Base-by-base conservation (phyloP, 2,797 vertebrate genomes). In the Luscinia megarhynchos region DNA sequence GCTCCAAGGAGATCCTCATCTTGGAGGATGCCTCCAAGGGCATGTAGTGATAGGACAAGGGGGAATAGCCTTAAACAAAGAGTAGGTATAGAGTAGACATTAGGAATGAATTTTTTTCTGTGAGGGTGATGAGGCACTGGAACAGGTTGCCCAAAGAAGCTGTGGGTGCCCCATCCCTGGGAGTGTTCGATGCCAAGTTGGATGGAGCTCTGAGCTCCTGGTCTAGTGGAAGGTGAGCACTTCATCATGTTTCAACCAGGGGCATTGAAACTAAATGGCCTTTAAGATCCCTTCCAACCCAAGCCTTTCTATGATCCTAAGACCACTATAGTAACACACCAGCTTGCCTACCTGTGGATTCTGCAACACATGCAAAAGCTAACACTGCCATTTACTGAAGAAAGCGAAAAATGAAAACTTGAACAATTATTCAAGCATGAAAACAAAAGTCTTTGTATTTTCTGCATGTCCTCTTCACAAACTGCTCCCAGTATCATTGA, bases 161-260 rank as follows among this genome's bases (percentile, higher is more conserved):
- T 43, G 8, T 26, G 23, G 32, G 27, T 50, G 32, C 8, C 11
- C 23, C n/a, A 57, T 29, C 23, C 23, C 36, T 83, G 29, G 50
- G 51, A 63, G 11, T 17, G 12, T 38, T 50, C 55, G 55, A 0
- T 38, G 32, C 7, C 63, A 87, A 36, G 32, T 0, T 16, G 15
- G 50, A 57, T 43, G 22, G 19, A 74, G 14, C 30, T 54, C 43
- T 50, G 32, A 82, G 13, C 22, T n/a, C 19, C 2, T n/a, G 22
- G 22, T 55, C 32, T 51, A 29, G 27, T 51, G 22, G 22, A 68
- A 88, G 16, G 41, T 17, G 12, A n/a, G 34, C 32, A 68, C 23
- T 62, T 61, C 40, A 61, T 15, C 17, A 6, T 55, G 27, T n/a
- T 83, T 69, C 57, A 76, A 15, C 13, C 8, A 48, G 3, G 4